These are phyloP conservation scores for Actinostola sp. DNA, from an alignment of 92 coral and sea anemone genomes.

Conservation along the genomic window DNA sequence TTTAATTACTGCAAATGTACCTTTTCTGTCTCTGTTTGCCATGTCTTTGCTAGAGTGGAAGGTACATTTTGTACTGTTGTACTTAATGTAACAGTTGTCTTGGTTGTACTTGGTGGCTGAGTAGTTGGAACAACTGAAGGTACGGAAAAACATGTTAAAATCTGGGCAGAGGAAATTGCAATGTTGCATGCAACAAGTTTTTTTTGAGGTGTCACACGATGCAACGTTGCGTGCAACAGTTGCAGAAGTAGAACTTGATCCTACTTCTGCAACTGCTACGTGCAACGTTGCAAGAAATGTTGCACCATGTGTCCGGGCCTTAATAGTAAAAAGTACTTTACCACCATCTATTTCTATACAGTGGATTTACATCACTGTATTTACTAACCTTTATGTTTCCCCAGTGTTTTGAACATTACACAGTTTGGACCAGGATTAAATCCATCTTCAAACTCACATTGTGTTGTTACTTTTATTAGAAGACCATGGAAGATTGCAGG, in stretches of 20 bases:
- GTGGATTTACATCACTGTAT: neutral
- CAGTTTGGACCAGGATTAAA: neutral
- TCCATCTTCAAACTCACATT: neutral
- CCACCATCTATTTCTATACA: too few species aligned
- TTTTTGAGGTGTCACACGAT: too few species aligned
- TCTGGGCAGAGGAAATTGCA: too few species aligned
- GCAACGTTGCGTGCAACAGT: too few species aligned
- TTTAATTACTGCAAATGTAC: too few species aligned
- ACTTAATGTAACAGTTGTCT: neutral
- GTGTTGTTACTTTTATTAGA: conserved; percentile 1
- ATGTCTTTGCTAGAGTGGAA: too few species aligned
- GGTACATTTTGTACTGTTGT: neutral
- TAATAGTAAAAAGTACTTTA: too few species aligned
- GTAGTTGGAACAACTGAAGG: neutral
- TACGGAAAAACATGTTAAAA: neutral
- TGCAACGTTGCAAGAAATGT: too few species aligned
- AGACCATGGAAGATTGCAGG: conserved; percentile 2
- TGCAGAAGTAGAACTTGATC: too few species aligned
- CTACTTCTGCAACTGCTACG: too few species aligned
- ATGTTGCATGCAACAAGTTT: too few species aligned
- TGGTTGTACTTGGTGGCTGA: neutral
- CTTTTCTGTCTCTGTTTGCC: neutral
- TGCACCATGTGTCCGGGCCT: too few species aligned
- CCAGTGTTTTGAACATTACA: conserved; percentile 17
- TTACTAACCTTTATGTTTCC: conserved; percentile 14